These are phyloP conservation scores for Lasiurus borealis DNA, from an alignment of 2,113 vertebrate genomes.

Conservation along the genomic window DNA sequence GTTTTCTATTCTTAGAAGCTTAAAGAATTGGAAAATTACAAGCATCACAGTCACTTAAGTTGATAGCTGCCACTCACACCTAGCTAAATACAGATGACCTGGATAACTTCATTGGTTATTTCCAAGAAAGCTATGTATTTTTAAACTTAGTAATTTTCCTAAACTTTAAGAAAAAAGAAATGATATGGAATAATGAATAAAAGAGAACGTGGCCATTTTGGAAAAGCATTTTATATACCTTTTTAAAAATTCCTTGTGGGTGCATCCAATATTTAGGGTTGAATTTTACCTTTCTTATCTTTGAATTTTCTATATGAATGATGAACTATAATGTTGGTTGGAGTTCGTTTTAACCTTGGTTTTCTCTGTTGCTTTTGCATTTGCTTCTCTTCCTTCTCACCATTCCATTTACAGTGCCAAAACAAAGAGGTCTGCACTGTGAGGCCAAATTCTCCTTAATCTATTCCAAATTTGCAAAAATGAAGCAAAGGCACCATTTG, in stretches of 20 bases:
- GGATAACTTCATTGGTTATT: neutral
- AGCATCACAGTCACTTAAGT: neutral
- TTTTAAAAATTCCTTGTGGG: neutral
- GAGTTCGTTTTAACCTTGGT: conserved; percentile 10
- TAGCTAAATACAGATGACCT: neutral
- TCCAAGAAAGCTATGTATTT: neutral
- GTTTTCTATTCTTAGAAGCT: neutral
- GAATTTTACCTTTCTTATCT: neutral
- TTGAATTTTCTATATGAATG: conserved; percentile 1
- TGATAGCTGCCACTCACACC: neutral
- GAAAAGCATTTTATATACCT: neutral
- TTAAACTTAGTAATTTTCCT: neutral
- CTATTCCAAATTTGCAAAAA: conserved; percentile 45
- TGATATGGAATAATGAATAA: neutral
- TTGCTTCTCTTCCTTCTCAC: neutral
- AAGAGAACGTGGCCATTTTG: neutral
- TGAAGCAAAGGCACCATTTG: conserved; percentile 40
- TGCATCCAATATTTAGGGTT: neutral
- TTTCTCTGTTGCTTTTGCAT: conserved; percentile 24
- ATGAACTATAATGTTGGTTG: neutral
- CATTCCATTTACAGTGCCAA: conserved; percentile 43
- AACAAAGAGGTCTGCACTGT: conserved; percentile 32
- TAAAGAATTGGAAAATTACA: neutral
- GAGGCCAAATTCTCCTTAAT: neutral
- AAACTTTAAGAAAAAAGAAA: neutral